Evolutionary conservation across 2,888 invertebrate genomes (phyloP).

Genomic region (Blastobasis adustella): DNA sequence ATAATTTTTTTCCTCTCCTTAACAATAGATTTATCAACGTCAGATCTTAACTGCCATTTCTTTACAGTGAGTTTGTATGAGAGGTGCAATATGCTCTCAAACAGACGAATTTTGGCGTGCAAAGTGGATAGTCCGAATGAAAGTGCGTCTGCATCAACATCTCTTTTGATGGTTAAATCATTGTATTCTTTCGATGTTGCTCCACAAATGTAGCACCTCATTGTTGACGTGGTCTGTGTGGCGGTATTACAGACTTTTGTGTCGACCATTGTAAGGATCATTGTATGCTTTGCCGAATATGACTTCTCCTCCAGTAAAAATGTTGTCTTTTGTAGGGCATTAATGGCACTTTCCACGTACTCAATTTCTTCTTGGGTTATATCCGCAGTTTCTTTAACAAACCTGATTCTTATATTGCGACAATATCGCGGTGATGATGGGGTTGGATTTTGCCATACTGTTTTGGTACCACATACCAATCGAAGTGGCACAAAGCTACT

Average conservation of each 20-base stretch:
- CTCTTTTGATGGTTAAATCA: conserved; percentile 15
- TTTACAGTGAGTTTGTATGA: no score
- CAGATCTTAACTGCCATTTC: no score
- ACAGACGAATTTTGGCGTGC: conserved; percentile 20
- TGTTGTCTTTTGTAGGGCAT: background rate
- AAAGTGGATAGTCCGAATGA: conserved; percentile 25
- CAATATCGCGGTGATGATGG: conserved; percentile 23
- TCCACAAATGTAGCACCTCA: conserved; percentile 27
- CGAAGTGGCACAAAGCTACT: no score
- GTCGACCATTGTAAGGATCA: conserved; percentile 27
- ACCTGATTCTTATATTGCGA: conserved; percentile 18
- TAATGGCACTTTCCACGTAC: conserved; percentile 1
- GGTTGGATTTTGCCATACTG: conserved; percentile 25
- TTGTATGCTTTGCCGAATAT: no score
- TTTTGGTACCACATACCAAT: no score
- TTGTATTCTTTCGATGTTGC: conserved; percentile 26
- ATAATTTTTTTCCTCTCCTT: no score
- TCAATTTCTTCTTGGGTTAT: conserved; percentile 13
- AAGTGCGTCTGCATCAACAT: background rate
- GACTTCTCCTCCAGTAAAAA: conserved; percentile 12
- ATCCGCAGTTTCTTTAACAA: conserved; percentile 13
- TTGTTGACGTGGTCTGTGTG: conserved; percentile 24
- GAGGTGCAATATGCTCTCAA: no score
- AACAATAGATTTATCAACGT: no score
- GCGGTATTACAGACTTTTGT: conserved; percentile 32